These are phyloP conservation scores for Pyralis farinalis DNA, from an alignment of 2,888 invertebrate species.

Conservation along the genomic window DNA sequence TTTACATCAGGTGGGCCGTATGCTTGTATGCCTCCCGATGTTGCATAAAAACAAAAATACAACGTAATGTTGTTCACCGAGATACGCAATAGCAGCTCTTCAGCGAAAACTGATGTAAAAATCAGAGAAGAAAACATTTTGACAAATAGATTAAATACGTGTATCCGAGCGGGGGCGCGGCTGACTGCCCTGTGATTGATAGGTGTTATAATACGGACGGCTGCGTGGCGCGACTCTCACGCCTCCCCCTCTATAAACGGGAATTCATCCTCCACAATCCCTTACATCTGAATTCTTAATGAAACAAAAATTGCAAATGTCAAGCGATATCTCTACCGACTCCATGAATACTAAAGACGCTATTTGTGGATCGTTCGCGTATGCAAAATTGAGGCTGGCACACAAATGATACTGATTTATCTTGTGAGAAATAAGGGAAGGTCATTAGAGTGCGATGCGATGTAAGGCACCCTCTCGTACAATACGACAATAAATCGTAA, in stretches of 20 bases:
- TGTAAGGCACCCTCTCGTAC: slow-evolving; percentile 30
- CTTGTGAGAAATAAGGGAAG: slow-evolving; percentile 41
- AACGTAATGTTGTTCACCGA: too few relatives aligned
- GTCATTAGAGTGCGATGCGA: slow-evolving; percentile 38
- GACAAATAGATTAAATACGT: slow-evolving; percentile 44
- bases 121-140: slow-evolving; percentile 29
- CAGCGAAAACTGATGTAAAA: slow-evolving; percentile 22
- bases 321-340: slow-evolving; percentile 61
- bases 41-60: too few relatives aligned
- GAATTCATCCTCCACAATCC: slow-evolving; percentile 64
- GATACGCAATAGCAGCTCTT: too few relatives aligned
- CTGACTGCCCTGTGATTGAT: slow-evolving; percentile 37
- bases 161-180: slow-evolving; percentile 24
- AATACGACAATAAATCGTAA: slow-evolving; percentile 59
- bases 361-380: slow-evolving; percentile 68
- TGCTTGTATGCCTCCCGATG: too few relatives aligned
- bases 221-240: slow-evolving; percentile 13
- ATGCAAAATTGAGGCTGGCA: slow-evolving; percentile 62
- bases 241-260: slow-evolving; percentile 29
- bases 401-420: slow-evolving; percentile 63
- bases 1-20: too few relatives aligned
- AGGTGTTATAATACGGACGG: slow-evolving; percentile 32
- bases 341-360: slow-evolving; percentile 78
- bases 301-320: slow-evolving; percentile 79
- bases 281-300: slow-evolving; percentile 75